A percentile compares a stretch with the other conserved stretches of the same genome.
These are phyloP conservation scores for Pangasianodon gigas DNA, from an alignment of 2,113 vertebrate species.

Conservation along the genomic window DNA sequence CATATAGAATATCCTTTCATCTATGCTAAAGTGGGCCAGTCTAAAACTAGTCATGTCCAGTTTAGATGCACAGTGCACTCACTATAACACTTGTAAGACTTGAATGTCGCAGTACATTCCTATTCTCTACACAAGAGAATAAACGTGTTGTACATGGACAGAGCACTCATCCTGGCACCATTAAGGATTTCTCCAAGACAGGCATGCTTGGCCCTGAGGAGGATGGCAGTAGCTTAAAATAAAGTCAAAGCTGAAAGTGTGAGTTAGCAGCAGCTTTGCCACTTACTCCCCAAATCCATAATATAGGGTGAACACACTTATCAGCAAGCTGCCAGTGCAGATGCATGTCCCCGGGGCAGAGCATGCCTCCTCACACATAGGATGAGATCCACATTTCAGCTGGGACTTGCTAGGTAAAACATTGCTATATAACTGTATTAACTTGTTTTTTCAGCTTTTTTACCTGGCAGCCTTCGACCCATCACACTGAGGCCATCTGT, in stretches of 20 bases:
- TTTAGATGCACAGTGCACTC: too few relatives aligned
- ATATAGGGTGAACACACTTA: constrained; percentile 28
- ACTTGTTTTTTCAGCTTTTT: constrained; percentile 70
- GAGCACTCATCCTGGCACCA: constrained; percentile 67
- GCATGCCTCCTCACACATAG: constrained; percentile 54
- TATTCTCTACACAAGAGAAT: too few relatives aligned
- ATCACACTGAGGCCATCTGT: not conserved
- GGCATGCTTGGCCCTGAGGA: constrained; percentile 62
- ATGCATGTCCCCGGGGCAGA: constrained; percentile 46
- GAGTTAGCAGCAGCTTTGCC: constrained; percentile 69
- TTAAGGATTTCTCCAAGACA: not conserved
- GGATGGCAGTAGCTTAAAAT: constrained; percentile 58
- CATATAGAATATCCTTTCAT: too few relatives aligned
- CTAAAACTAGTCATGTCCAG: too few relatives aligned
- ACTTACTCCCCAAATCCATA: constrained; percentile 38
- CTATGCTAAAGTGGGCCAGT: too few relatives aligned
- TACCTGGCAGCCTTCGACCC: constrained; percentile 28
- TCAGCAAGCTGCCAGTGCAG: constrained; percentile 32
- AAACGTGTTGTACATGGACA: constrained; percentile 55
- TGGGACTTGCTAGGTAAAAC: constrained; percentile 57
- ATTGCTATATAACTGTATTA: constrained; percentile 64
- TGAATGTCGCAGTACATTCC: too few relatives aligned
- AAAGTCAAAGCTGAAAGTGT: constrained; percentile 53
- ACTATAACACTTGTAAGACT: too few relatives aligned
- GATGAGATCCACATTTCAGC: constrained; percentile 57